phyloP scores from a whole-genome alignment of 2,888 invertebrate genomes.

The Ryuthela nishihirai region DNA sequence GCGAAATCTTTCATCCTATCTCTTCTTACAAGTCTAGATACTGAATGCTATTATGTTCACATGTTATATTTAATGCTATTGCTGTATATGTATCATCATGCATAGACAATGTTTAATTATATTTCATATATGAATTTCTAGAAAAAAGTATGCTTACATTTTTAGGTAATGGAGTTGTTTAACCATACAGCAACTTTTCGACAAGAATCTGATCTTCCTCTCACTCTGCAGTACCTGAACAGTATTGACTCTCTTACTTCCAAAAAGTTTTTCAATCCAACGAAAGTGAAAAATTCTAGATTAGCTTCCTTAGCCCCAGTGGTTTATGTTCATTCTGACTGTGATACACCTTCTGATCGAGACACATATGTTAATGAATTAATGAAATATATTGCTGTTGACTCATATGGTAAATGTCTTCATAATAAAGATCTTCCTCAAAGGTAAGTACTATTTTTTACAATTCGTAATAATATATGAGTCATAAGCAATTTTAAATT shows the following conservation, averaged over 20 bases:
- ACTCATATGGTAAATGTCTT: slow-evolving; percentile 47
- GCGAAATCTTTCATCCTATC: too few relatives aligned
- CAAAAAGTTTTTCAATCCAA: slow-evolving; percentile 34
- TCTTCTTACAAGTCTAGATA: too few relatives aligned
- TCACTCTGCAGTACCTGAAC: slow-evolving; percentile 44
- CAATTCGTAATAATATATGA: not conserved
- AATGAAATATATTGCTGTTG: slow-evolving; percentile 45
- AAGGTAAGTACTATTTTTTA: slow-evolving; percentile 53
- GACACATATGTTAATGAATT: slow-evolving; percentile 46
- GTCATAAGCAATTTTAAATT: slow-evolving; percentile 18
- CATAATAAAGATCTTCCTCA: slow-evolving; percentile 48
- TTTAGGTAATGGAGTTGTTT: slow-evolving; percentile 43
- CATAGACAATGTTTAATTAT: too few relatives aligned
- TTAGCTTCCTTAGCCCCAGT: slow-evolving; percentile 45
- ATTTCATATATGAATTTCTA: too few relatives aligned
- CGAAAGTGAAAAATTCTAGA: slow-evolving; percentile 34
- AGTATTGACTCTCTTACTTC: slow-evolving; percentile 32
- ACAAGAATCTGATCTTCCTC: slow-evolving; percentile 46
- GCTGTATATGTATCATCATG: too few relatives aligned
- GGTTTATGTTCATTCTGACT: slow-evolving; percentile 48
- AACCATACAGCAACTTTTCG: slow-evolving; percentile 48
- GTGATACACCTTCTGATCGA: slow-evolving; percentile 46
- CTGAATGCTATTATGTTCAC: too few relatives aligned
- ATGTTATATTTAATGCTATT: too few relatives aligned
- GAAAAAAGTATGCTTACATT: too few relatives aligned